Base-by-base conservation (phyloP, 2,888 invertebrate species). In the Brenthis hecate region DNA sequence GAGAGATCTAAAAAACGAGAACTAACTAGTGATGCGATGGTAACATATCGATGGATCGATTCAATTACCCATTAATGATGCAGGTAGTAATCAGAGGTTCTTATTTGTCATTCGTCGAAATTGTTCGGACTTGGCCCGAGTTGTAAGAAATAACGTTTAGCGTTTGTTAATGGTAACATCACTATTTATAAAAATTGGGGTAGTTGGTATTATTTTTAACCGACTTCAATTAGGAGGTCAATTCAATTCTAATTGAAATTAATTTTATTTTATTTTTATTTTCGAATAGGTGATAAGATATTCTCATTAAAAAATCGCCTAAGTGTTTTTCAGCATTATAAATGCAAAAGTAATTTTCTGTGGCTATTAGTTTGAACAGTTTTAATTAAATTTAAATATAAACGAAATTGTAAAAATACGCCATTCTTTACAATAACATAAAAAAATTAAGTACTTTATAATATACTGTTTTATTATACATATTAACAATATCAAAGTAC, bases 21-120 rank as follows among this genome's bases (percentile, higher is more conserved):
- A 48, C 5, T 28, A 47, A 13, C 47, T 67, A 67, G 66, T 67
- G 66, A 61, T 61, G 66, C 50, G 77, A 78, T 82, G 80, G 81
- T 81, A 82, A 85, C 83, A 83, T 81, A 85, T 84, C 81, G 84
- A 83, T 80, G 75, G 78, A 81, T 82, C 83, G 80, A 85, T 84
- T 85, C 88, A 86, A 89, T 90, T 87, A 85, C 83, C 78, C 76
- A 79, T 82, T 86, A 85, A 88, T 85, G 87, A 84, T 81, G 81
- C 77, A 78, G 79, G 77, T 83, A 83, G 84, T 83, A 87, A 91
- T 91, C 88, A 87, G 81, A 82, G 76, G 83, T 89, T 91, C 88
- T 87, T 88, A 91, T 91, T 90, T 89, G 87, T 91, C 91, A 91
- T 91, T 89, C 89, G 87, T 83, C 78, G 83, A 86, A 91, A 91